Evolutionary conservation across 2,113 vertebrate genomes (phyloP).

Genomic region (Anguilla japonica): DNA sequence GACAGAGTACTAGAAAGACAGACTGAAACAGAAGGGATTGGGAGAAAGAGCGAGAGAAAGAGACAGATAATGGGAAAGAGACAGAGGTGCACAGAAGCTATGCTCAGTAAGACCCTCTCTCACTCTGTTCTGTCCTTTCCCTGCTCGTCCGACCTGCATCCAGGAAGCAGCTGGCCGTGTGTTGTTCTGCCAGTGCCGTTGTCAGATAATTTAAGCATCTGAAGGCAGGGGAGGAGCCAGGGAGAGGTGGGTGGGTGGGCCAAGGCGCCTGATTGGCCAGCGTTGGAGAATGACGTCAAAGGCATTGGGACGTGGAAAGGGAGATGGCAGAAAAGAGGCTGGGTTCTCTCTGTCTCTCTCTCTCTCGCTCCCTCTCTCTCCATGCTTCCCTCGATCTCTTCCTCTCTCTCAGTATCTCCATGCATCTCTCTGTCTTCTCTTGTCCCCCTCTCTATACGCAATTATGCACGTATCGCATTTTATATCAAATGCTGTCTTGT

Average conservation of each 20-base stretch:
- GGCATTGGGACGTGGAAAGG: slow-evolving; percentile 19
- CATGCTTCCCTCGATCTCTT: neutral
- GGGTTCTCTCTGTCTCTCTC: slow-evolving; percentile 24
- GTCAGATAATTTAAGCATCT: slow-evolving; percentile 41
- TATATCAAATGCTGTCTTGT: neutral
- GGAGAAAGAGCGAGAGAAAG: neutral
- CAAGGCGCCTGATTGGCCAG: slow-evolving; percentile 42
- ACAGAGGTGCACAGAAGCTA: slow-evolving; percentile 31
- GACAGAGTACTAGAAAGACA: neutral
- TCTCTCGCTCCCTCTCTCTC: neutral
- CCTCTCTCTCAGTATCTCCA: neutral
- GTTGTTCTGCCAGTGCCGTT: slow-evolving; percentile 38
- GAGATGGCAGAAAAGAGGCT: neutral
- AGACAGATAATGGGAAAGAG: slow-evolving; percentile 48
- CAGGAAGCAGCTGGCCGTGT: slow-evolving; percentile 43
- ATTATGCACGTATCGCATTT: neutral
- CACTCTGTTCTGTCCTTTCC: slow-evolving; percentile 33
- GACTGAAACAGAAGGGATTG: slow-evolving; percentile 16
- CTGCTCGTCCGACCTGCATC: slow-evolving; percentile 39
- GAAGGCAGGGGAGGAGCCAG: slow-evolving; percentile 37
- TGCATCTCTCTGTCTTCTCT: neutral
- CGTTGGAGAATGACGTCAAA: slow-evolving; percentile 35
- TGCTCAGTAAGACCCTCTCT: slow-evolving; percentile 13
- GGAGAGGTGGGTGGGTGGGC: slow-evolving; percentile 26
- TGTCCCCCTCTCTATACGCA: neutral